Evolutionary conservation across 1,140 invertebrate species (phyloP).

Genomic region (Penaeus chinensis): DNA sequence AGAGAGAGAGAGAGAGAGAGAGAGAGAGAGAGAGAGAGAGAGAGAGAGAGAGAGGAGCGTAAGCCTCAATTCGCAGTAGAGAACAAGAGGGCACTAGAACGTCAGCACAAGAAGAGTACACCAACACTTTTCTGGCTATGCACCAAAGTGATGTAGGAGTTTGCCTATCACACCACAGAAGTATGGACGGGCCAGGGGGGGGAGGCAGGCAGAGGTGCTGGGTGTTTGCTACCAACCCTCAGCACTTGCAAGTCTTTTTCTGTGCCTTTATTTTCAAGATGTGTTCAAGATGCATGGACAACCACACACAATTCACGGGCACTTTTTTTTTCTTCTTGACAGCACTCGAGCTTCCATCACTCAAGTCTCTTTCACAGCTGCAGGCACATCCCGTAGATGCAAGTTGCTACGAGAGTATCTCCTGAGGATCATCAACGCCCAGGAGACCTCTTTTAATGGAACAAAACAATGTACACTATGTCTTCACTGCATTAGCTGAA

Average conservation of each 20-base stretch:
- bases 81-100: slow-evolving; percentile 42
- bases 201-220: slow-evolving; percentile 40
- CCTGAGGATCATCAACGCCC: slow-evolving; percentile 23
- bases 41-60: not conserved
- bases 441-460: slow-evolving; percentile 22
- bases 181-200: slow-evolving; percentile 50
- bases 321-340: slow-evolving; percentile 24
- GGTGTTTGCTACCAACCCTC: not conserved
- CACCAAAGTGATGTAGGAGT: slow-evolving; percentile 46
- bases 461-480: slow-evolving; percentile 44
- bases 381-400: slow-evolving; percentile 25
- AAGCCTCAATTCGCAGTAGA: slow-evolving; percentile 22
- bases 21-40: no score
- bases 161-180: slow-evolving; percentile 53
- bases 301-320: slow-evolving; percentile 26
- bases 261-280: slow-evolving; percentile 16
- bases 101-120: slow-evolving; percentile 35
- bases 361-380: slow-evolving; percentile 44
- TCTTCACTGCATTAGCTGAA: slow-evolving; percentile 57
- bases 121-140: slow-evolving; percentile 44
- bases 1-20: no score
- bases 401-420: not conserved
- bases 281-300: no score
- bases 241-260: slow-evolving; percentile 39
- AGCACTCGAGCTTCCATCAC: slow-evolving; percentile 52